Evolutionary conservation across 2,113 vertebrate species (phyloP).

Genomic region (rat (Rattus norvegicus)): DNA sequence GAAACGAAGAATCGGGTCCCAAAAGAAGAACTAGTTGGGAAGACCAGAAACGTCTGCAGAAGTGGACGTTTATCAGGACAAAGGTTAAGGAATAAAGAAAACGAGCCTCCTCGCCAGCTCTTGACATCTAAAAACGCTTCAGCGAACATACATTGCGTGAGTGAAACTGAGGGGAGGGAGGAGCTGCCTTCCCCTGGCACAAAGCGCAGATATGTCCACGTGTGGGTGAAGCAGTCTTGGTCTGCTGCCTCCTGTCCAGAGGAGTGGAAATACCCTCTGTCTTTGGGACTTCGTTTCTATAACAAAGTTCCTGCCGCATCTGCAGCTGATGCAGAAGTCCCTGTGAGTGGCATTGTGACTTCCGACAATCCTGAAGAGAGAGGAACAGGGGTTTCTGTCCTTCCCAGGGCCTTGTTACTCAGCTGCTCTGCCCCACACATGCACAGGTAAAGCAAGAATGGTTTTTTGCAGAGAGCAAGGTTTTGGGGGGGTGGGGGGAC

Average conservation of each 20-base stretch:
- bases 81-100: slow-evolving; percentile 49
- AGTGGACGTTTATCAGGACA: slow-evolving; percentile 25
- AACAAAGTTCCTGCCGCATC: neutral
- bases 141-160: slow-evolving; percentile 1
- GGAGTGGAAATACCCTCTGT: slow-evolving; percentile 91
- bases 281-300: slow-evolving; percentile 85
- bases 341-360: neutral
- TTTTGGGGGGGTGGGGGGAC: neutral
- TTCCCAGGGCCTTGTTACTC: slow-evolving; percentile 89
- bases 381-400: slow-evolving; percentile 71
- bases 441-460: slow-evolving; percentile 89
- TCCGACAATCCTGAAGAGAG: slow-evolving; percentile 1
- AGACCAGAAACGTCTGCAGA: slow-evolving; percentile 33
- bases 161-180: neutral
- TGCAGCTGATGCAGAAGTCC: neutral
- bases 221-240: slow-evolving; percentile 88
- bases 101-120: neutral
- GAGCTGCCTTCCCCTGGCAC: neutral
- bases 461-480: neutral
- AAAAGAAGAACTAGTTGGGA: slow-evolving; percentile 57
- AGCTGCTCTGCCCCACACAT: slow-evolving; percentile 90
- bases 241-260: slow-evolving; percentile 86
- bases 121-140: slow-evolving; percentile 21
- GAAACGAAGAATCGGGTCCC: slow-evolving; percentile 17
- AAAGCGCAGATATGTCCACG: slow-evolving; percentile 81